phyloP scores from a whole-genome alignment of 2,113 vertebrate species.

The Oreochromis aureus region DNA sequence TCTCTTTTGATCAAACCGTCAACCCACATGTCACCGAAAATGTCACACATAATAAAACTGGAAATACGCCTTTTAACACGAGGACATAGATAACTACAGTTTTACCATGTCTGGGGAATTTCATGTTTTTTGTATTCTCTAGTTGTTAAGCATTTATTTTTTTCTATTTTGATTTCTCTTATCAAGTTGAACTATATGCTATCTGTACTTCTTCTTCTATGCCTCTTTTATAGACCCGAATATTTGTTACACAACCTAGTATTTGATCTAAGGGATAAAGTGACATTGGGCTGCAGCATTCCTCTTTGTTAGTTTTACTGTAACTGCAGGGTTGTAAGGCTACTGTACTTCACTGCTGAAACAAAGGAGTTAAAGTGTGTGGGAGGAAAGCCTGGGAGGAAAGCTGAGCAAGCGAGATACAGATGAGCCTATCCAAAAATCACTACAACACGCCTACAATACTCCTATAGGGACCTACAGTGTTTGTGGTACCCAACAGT shows the following conservation, averaged over 20 bases:
- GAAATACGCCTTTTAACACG: background rate
- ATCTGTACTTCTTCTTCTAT: background rate
- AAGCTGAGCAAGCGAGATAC: background rate
- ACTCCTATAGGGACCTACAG: background rate
- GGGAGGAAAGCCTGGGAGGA: conserved; percentile 32
- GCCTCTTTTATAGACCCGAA: background rate
- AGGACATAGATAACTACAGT: background rate
- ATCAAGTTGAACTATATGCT: background rate
- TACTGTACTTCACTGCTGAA: conserved; percentile 36
- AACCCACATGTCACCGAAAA: background rate
- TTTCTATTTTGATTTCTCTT: background rate
- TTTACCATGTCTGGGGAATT: background rate
- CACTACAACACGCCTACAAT: conserved; percentile 29
- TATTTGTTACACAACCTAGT: background rate
- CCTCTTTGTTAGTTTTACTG: background rate
- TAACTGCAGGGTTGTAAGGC: background rate
- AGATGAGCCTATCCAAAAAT: conserved; percentile 33
- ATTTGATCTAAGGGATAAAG: background rate
- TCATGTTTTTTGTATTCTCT: background rate
- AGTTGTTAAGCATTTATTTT: background rate
- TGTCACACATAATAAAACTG: background rate
- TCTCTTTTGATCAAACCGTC: background rate
- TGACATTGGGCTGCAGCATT: background rate
- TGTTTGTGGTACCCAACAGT: background rate
- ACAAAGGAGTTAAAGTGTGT: conserved; percentile 42